These are phyloP conservation scores for Nomada hirtipes DNA, from an alignment of 2,888 invertebrate genomes.

Conservation along the genomic window DNA sequence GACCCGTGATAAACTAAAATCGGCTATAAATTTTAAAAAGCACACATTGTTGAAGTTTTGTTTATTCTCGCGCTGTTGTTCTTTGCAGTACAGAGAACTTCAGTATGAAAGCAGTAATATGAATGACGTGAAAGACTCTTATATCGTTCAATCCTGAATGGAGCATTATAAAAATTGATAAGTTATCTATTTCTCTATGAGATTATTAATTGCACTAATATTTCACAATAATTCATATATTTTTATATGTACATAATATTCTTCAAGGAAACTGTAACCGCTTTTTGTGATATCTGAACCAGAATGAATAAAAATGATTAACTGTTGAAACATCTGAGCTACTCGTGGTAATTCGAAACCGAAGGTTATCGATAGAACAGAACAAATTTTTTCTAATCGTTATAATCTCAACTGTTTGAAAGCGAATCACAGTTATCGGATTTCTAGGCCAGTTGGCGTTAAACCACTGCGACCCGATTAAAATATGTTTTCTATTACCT, in stretches of 20 bases:
- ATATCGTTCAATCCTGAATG: background rate
- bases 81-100: too few species aligned
- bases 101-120: background rate
- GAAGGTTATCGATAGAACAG: too few species aligned
- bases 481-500: slow-evolving; percentile 46
- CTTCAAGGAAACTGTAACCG: too few species aligned
- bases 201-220: too few species aligned
- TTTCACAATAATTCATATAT: too few species aligned
- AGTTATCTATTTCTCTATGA: too few species aligned
- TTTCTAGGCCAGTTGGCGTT: slow-evolving; percentile 61
- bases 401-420: slow-evolving; percentile 12
- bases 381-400: background rate
- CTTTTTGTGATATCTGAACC: too few species aligned
- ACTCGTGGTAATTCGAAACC: too few species aligned
- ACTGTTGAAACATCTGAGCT: too few species aligned
- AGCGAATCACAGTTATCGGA: slow-evolving; percentile 40
- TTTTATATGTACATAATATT: too few species aligned
- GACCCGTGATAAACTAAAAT: slow-evolving; percentile 22
- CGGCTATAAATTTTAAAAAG: slow-evolving; percentile 18
- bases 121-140: background rate
- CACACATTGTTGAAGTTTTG: background rate
- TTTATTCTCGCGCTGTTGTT: background rate
- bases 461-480: slow-evolving; percentile 51
- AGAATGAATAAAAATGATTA: too few species aligned
- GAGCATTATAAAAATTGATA: too few species aligned